A percentile compares a stretch with the other conserved stretches of the same genome.
Evolutionary conservation across 2,113 vertebrate species (phyloP).

Genomic region (Apus apus): DNA sequence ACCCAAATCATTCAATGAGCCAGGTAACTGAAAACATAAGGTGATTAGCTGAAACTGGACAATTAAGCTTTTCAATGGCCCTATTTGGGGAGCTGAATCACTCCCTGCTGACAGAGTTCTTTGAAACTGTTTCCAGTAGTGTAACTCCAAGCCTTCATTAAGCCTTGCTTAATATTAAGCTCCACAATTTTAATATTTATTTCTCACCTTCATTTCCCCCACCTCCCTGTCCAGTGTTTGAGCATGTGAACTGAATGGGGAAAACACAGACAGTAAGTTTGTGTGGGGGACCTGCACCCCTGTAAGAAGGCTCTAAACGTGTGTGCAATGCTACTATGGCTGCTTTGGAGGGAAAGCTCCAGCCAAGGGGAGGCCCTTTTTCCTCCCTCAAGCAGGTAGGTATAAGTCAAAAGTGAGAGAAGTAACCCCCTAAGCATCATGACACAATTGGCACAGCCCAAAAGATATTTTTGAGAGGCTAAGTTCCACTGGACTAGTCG

Average conservation of each 20-base stretch:
- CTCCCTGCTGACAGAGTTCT: neutral
- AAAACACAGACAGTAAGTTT: neutral
- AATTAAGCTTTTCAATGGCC: neutral
- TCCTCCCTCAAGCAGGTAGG: neutral
- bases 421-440: neutral
- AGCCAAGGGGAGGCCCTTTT: neutral
- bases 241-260: rapidly evolving
- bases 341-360: neutral
- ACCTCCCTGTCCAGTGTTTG: rapidly evolving
- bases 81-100: constrained; percentile 10
- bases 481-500: neutral
- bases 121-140: constrained; percentile 19
- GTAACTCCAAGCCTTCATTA: neutral
- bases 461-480: neutral
- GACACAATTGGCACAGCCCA: neutral
- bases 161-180: neutral
- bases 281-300: neutral
- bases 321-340: rapidly evolving
- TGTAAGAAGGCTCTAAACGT: neutral
- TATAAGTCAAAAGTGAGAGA: neutral
- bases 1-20: constrained; percentile 36
- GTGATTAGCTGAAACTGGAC: constrained; percentile 22
- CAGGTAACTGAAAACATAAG: constrained; percentile 52
- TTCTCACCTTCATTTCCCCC: neutral
- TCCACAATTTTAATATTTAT: neutral